These are phyloP conservation scores for Prunella fulvescens DNA, from an alignment of 2,113 vertebrate genomes.

Conservation along the genomic window DNA sequence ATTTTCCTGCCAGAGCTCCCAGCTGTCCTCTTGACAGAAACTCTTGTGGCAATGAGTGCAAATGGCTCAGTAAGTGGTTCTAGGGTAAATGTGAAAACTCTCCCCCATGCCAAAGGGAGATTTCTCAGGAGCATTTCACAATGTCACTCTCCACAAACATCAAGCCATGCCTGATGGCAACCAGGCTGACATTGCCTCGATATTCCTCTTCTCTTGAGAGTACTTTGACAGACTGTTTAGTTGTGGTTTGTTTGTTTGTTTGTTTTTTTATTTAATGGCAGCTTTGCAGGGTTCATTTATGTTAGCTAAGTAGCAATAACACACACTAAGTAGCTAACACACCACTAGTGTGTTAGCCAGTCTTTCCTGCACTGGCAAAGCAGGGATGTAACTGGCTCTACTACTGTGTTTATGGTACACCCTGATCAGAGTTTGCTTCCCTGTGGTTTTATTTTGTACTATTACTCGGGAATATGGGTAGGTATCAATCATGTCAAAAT, in stretches of 20 bases:
- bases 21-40: constrained; percentile 62
- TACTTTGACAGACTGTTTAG: constrained; percentile 23
- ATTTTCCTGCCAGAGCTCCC: constrained; percentile 20
- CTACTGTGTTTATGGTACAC: background rate
- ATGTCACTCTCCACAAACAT: constrained; percentile 60
- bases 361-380: background rate
- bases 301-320: background rate
- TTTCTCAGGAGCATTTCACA: constrained; percentile 63
- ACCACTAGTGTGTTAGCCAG: background rate
- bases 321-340: too few relatives aligned
- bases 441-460: background rate
- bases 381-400: background rate
- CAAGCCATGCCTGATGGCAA: constrained; percentile 44
- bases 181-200: background rate
- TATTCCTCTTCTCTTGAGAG: constrained; percentile 19
- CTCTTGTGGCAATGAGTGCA: constrained; percentile 54
- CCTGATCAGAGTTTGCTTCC: background rate
- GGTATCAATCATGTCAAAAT: background rate
- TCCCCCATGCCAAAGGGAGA: constrained; percentile 17
- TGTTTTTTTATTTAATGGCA: background rate
- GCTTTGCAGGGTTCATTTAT: background rate
- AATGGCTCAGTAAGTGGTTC: constrained; percentile 61
- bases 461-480: background rate
- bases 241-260: background rate
- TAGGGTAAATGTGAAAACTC: constrained; percentile 57